Percentiles rank a stretch among this genome's conserved stretches.
These are phyloP conservation scores for Drosophila nigrodunni DNA, from an alignment of 1,140 invertebrate species.

Conservation along the genomic window DNA sequence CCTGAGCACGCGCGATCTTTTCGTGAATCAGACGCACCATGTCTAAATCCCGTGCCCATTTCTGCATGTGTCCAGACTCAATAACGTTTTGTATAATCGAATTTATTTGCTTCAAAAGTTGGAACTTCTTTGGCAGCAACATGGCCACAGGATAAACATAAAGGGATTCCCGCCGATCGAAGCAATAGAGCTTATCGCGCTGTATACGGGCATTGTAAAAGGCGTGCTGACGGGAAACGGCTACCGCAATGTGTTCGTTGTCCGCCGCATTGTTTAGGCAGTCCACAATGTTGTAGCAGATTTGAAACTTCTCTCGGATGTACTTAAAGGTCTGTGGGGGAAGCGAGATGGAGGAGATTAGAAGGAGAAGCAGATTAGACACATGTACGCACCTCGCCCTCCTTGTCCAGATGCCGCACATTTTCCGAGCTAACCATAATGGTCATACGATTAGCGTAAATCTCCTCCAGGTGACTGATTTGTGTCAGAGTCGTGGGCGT, in stretches of 20 bases:
- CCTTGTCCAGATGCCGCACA: conserved; percentile 73
- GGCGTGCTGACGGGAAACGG: conserved; percentile 75
- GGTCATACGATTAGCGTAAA: conserved; percentile 68
- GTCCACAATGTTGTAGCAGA: conserved; percentile 79
- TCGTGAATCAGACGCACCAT: conserved; percentile 73
- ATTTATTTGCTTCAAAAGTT: conserved; percentile 77
- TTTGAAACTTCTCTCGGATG: conserved; percentile 76
- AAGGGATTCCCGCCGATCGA: conserved; percentile 72
- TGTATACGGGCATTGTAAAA: conserved; percentile 75
- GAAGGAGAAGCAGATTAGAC: neutral
- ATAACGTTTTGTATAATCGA: conserved; percentile 76
- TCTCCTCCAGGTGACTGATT: conserved; percentile 68
- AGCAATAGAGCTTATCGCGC: conserved; percentile 66
- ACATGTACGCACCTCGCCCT: conserved; percentile 65
- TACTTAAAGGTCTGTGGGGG: conserved; percentile 70
- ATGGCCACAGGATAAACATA: conserved; percentile 77
- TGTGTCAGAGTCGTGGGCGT: conserved; percentile 56
- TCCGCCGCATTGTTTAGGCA: conserved; percentile 69
- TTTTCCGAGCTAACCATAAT: conserved; percentile 76
- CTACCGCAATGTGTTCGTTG: conserved; percentile 67
- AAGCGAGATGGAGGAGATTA: neutral
- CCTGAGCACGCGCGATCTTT: conserved; percentile 56
- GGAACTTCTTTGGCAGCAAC: conserved; percentile 77
- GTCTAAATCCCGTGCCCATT: conserved; percentile 76
- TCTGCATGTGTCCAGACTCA: conserved; percentile 82